Conservation (phyloP, 2,888 invertebrate genomes). For the Ecliptopera silaceata region DNA sequence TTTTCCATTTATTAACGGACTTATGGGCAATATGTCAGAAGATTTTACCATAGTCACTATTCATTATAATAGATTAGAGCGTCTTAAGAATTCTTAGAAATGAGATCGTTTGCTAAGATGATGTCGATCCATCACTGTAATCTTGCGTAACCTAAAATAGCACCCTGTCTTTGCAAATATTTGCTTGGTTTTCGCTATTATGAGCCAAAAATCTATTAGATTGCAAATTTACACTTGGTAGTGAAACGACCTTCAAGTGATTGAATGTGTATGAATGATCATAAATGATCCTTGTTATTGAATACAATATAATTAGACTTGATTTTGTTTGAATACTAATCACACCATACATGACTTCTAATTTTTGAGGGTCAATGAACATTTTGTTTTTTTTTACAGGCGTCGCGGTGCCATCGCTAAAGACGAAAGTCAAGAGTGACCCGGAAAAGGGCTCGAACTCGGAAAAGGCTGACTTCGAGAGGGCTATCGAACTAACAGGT, state of each 20-base stretch:
- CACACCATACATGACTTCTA: no score
- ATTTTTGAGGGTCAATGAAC: not conserved
- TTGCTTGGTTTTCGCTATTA: not conserved
- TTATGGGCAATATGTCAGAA: not conserved
- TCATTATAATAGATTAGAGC: not conserved
- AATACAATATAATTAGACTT: no score
- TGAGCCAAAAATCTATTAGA: not conserved
- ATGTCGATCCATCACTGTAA: constrained; percentile 11
- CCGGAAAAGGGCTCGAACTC: constrained; percentile 85
- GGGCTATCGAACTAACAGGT: constrained; percentile 93
- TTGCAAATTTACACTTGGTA: not conserved
- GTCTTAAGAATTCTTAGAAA: not conserved
- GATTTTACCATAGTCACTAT: not conserved
- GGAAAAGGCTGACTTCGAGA: constrained; percentile 93
- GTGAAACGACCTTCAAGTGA: not conserved
- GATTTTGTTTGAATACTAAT: no score
- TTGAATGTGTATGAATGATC: no score
- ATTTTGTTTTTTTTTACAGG: constrained; percentile 58
- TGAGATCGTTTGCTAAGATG: constrained; percentile 3
- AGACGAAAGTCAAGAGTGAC: constrained; percentile 83
- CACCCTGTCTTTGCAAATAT: not conserved
- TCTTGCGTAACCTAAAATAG: constrained; percentile 2
- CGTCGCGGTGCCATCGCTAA: constrained; percentile 81
- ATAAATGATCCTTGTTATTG: no score
- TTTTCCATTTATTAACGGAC: constrained; percentile 2